A percentile compares a stretch with the other conserved stretches of the same genome.
phyloP scores from a whole-genome alignment of 2,797 vertebrate genomes.

The Aphelocoma californica region DNA sequence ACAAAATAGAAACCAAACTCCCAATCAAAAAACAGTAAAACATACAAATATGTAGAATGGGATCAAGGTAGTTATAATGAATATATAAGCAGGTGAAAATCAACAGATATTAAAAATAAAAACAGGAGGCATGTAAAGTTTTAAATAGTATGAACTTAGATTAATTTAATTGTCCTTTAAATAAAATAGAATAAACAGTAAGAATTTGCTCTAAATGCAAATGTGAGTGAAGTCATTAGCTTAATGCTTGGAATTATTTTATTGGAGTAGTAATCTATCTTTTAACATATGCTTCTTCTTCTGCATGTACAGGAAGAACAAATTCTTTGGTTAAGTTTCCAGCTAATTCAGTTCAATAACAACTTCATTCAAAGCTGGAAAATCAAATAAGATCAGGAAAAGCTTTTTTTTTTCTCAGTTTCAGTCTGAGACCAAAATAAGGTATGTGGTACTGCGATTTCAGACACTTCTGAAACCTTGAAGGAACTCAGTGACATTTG shows the following conservation, averaged over 20 bases:
- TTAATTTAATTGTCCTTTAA: neutral
- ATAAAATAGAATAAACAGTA: neutral
- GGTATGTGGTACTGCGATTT: neutral
- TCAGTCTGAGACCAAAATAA: neutral
- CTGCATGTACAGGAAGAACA: neutral
- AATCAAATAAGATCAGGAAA: neutral
- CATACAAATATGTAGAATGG: neutral
- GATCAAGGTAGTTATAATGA: neutral
- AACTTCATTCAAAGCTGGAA: neutral
- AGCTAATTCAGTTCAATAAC: neutral
- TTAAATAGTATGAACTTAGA: neutral
- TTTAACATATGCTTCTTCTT: neutral
- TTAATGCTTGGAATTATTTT: neutral
- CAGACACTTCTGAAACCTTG: neutral
- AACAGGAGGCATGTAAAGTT: neutral
- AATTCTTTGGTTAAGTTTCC: neutral
- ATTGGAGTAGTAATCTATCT: neutral
- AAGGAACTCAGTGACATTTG: neutral
- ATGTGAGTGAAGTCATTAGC: neutral
- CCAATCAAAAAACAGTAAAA: neutral
- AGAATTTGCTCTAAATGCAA: neutral
- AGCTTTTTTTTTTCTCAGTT: neutral
- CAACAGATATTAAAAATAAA: neutral
- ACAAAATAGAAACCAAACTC: neutral
- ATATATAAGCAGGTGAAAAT: neutral